Evolutionary conservation across 2,113 vertebrate species (phyloP).

Genomic region (Tachysurus fulvidraco): DNA sequence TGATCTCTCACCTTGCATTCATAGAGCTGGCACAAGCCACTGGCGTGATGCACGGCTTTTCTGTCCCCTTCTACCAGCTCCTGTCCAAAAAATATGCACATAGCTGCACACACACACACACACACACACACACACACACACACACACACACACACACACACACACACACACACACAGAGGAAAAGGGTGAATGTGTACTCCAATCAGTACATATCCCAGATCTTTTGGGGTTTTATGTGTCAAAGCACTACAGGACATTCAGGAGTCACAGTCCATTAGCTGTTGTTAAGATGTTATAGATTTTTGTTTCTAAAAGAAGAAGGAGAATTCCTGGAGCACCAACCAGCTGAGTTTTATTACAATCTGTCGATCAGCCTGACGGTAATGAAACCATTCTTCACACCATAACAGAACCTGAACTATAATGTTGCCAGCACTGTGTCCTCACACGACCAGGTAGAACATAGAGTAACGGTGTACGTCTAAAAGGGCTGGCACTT

Average conservation of each 20-base stretch:
- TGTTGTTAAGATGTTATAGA: neutral
- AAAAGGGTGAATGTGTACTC: neutral
- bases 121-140: slow-evolving; percentile 40
- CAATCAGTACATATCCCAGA: neutral
- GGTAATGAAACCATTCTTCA: neutral
- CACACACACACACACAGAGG: slow-evolving; percentile 48
- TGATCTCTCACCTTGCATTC: slow-evolving; percentile 87
- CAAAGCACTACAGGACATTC: neutral
- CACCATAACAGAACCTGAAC: neutral
- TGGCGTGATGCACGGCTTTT: slow-evolving; percentile 83
- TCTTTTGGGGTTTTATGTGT: neutral
- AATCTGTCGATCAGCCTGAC: slow-evolving; percentile 8
- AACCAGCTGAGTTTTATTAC: neutral
- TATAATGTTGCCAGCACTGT: neutral
- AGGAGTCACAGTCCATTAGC: neutral
- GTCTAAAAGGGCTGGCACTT: neutral
- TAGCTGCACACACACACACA: slow-evolving; percentile 72
- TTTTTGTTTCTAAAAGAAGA: neutral
- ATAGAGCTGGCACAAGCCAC: slow-evolving; percentile 89
- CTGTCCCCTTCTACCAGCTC: slow-evolving; percentile 88
- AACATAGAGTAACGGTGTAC: too few species aligned
- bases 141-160: slow-evolving; percentile 49
- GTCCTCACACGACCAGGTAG: neutral
- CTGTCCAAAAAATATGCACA: slow-evolving; percentile 87
- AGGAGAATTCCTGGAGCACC: neutral